Evolutionary conservation across 2,888 invertebrate genomes (phyloP).

Genomic region (Gandaritis pyraliata): DNA sequence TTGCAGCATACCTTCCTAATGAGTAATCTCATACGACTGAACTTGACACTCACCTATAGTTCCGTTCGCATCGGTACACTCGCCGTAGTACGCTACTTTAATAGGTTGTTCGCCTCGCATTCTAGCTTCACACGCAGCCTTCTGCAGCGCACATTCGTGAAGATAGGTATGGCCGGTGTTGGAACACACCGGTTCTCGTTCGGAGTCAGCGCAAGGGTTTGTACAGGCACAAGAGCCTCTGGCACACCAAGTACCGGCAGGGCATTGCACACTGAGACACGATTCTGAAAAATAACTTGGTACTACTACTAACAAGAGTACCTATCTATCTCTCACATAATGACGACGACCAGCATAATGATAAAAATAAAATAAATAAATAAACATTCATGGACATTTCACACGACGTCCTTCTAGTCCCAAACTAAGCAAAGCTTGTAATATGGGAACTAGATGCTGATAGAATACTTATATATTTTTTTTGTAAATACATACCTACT

Average conservation of each 20-base stretch:
- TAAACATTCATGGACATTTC: too few relatives aligned
- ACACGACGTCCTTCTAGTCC: too few relatives aligned
- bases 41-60: slow-evolving; percentile 51
- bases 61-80: slow-evolving; percentile 88
- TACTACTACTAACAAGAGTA: too few relatives aligned
- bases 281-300: slow-evolving; percentile 85
- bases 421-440: too few relatives aligned
- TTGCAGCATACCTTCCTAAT: too few relatives aligned
- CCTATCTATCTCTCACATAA: too few relatives aligned
- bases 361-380: too few relatives aligned
- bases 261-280: slow-evolving; percentile 90
- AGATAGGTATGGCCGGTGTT: slow-evolving; percentile 90
- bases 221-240: slow-evolving; percentile 94
- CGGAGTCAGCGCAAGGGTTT: slow-evolving; percentile 87
- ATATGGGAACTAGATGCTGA: too few relatives aligned
- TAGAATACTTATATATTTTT: too few relatives aligned
- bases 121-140: slow-evolving; percentile 87
- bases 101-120: slow-evolving; percentile 85
- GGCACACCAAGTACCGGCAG: slow-evolving; percentile 91
- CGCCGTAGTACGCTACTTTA: slow-evolving; percentile 89
- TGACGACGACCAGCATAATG: too few relatives aligned
- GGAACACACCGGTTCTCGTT: slow-evolving; percentile 90
- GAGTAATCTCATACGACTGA: too few relatives aligned
- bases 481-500: too few relatives aligned
- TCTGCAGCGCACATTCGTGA: slow-evolving; percentile 92